A percentile compares a stretch with the other conserved stretches of the same genome.
Conservation (phyloP, 2,888 invertebrate genomes). For the Brachyptera risi region DNA sequence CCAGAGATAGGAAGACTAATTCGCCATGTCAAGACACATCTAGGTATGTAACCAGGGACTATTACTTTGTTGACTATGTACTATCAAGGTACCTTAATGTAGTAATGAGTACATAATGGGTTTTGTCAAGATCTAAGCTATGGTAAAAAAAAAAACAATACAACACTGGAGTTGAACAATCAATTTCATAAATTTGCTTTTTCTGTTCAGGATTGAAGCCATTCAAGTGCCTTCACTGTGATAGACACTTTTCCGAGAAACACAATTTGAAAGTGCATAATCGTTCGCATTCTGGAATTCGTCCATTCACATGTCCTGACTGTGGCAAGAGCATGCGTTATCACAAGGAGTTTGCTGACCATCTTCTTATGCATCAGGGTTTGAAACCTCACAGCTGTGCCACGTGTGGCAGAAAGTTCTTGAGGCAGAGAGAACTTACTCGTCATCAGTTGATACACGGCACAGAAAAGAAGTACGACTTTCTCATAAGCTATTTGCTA, state of each 20-base stretch:
- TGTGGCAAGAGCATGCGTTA: slow-evolving; percentile 45
- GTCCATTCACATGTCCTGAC: slow-evolving; percentile 57
- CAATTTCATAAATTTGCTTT: not conserved
- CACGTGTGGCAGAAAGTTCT: slow-evolving; percentile 22
- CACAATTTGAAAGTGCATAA: slow-evolving; percentile 48
- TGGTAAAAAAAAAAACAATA: not conserved
- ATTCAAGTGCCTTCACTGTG: slow-evolving; percentile 42
- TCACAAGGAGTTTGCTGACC: slow-evolving; percentile 27
- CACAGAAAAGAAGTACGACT: slow-evolving; percentile 26
- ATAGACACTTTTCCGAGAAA: slow-evolving; percentile 43
- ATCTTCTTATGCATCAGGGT: slow-evolving; percentile 23
- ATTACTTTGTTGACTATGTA: too few species aligned
- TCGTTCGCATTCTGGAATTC: slow-evolving; percentile 50
- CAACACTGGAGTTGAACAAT: not conserved
- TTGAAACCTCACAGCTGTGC: slow-evolving; percentile 23
- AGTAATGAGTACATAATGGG: not conserved
- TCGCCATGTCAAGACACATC: slow-evolving; percentile 48
- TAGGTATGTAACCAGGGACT: slow-evolving; percentile 57
- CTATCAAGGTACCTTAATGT: too few species aligned
- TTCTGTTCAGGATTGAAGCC: not conserved
- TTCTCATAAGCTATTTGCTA: too few species aligned
- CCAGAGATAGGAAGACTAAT: slow-evolving; percentile 18
- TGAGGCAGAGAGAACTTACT: slow-evolving; percentile 25
- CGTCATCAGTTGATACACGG: slow-evolving; percentile 24
- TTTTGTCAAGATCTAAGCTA: not conserved